These are phyloP conservation scores for Aphelenchoides avenae DNA, from an alignment of 1,140 invertebrate species.

Conservation along the genomic window DNA sequence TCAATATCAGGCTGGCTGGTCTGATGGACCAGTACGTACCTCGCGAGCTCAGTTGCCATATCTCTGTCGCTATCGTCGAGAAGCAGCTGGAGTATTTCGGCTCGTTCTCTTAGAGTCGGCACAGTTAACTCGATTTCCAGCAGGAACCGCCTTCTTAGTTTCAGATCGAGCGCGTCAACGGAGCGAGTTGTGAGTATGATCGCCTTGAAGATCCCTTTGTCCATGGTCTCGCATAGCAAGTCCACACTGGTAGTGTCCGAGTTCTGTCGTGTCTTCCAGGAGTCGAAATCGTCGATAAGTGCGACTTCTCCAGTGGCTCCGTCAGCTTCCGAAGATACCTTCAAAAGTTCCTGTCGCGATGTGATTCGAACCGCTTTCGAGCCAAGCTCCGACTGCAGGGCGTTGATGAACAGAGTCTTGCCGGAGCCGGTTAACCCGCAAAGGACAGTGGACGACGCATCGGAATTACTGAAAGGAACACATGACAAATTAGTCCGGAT, in stretches of 20 bases:
- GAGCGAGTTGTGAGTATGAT: conserved; percentile 27
- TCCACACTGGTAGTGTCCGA: conserved; percentile 1
- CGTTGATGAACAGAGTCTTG: conserved; percentile 30
- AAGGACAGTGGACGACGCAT: conserved; percentile 28
- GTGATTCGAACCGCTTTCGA: conserved; percentile 1
- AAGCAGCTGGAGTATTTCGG: conserved; percentile 33
- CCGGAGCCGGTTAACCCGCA: conserved; percentile 44
- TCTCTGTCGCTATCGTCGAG: conserved; percentile 4
- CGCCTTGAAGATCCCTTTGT: conserved; percentile 3
- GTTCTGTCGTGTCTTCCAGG: no score
- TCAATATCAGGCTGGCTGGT: not conserved
- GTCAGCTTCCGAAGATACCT: not conserved
- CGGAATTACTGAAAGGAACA: not conserved
- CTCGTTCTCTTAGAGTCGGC: conserved; percentile 31
- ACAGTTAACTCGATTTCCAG: conserved; percentile 39
- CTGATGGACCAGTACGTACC: not conserved
- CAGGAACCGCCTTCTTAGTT: conserved; percentile 28
- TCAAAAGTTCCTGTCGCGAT: conserved; percentile 1
- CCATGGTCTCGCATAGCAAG: conserved; percentile 22
- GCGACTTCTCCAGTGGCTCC: conserved; percentile 6
- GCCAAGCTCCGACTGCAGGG: conserved; percentile 1
- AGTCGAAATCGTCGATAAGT: conserved; percentile 19
- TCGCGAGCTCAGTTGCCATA: conserved; percentile 7
- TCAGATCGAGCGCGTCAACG: conserved; percentile 27
- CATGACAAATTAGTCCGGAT: not conserved